phyloP scores from a whole-genome alignment of 2,113 vertebrate species.

The Tychaedon coryphoeus region DNA sequence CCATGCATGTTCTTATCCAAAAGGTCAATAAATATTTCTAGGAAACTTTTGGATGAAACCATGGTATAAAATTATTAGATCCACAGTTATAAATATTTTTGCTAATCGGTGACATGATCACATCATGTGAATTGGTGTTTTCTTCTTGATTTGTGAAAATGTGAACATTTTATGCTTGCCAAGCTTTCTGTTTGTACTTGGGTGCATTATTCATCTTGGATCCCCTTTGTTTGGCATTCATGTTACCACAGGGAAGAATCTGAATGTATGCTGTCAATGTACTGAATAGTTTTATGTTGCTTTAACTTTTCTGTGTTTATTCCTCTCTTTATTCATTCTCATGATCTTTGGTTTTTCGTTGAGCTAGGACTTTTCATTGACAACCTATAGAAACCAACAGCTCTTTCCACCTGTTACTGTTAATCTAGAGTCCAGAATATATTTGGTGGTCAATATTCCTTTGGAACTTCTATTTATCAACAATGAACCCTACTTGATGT shows the following conservation, averaged over 20 bases:
- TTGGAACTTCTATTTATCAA: neutral
- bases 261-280: neutral
- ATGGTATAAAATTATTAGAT: neutral
- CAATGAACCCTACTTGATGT: neutral
- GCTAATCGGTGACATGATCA: fast-evolving
- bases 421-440: neutral
- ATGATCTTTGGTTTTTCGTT: neutral
- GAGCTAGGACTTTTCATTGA: neutral
- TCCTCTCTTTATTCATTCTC: neutral
- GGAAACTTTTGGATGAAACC: neutral
- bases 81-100: neutral
- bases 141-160: neutral
- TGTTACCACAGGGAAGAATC: neutral
- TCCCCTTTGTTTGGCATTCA: neutral
- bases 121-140: neutral
- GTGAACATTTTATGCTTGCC: neutral
- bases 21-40: neutral
- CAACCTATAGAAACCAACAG: neutral
- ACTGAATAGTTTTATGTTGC: neutral
- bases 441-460: neutral
- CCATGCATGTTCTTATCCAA: neutral
- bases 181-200: neutral
- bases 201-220: neutral
- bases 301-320: neutral
- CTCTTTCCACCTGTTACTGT: neutral